These are phyloP conservation scores for Fistularia tabacaria DNA, from an alignment of 2,797 vertebrate genomes.

Conservation along the genomic window DNA sequence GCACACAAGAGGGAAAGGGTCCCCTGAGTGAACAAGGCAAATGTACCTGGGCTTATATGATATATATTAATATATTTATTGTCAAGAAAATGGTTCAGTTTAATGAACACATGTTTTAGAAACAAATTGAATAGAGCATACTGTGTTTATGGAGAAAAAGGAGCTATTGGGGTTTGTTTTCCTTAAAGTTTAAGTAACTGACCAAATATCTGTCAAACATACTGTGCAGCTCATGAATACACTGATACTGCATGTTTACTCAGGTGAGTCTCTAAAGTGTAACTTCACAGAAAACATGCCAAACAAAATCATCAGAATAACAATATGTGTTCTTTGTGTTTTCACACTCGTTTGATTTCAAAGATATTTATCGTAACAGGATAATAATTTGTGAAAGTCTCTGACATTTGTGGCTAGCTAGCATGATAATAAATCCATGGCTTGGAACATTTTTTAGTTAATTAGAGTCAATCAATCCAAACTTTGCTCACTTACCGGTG, in stretches of 20 bases:
- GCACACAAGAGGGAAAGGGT: conserved; percentile 43
- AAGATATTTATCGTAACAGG: conserved; percentile 85
- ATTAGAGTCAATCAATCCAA: conserved; percentile 99
- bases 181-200: conserved; percentile 41
- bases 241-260: conserved; percentile 56
- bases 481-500: conserved; percentile 99
- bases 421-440: conserved; percentile 99
- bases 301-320: conserved; percentile 76
- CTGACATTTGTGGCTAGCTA: conserved; percentile 97
- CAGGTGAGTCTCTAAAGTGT: conserved; percentile 65
- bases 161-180: conserved; percentile 25
- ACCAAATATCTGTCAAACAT: conserved; percentile 53
- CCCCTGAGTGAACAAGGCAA: conserved; percentile 32
- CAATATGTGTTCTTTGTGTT: conserved; percentile 75
- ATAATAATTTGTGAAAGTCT: conserved; percentile 87
- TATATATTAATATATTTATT: conserved; percentile 4
- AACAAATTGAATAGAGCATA: neutral
- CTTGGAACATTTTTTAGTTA: conserved; percentile 99
- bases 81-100: too few species aligned
- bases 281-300: conserved; percentile 68
- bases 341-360: conserved; percentile 80
- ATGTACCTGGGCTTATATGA: conserved; percentile 6
- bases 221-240: conserved; percentile 37
- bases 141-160: neutral
- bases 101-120: too few species aligned